Evolutionary conservation across 2,113 vertebrate species (phyloP).

Genomic region (Grantiella picta): DNA sequence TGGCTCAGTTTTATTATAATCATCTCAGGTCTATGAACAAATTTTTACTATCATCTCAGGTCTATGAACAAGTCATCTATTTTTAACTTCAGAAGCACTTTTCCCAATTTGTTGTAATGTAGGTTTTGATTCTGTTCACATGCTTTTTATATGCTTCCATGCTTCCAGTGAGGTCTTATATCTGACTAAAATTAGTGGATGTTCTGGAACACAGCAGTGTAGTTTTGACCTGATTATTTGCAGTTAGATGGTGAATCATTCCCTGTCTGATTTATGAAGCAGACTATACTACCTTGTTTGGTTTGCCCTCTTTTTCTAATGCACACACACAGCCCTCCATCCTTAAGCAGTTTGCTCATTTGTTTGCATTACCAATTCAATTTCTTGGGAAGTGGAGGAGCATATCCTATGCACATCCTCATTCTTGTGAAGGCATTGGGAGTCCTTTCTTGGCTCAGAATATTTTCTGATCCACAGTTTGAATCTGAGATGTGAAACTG

Average conservation of each 20-base stretch:
- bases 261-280: neutral
- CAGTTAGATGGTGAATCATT: neutral
- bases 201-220: neutral
- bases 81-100: slow-evolving; percentile 14
- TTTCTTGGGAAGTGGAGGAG: neutral
- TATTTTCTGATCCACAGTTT: neutral
- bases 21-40: neutral
- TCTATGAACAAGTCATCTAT: neutral
- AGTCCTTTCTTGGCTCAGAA: neutral
- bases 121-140: neutral
- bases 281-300: neutral
- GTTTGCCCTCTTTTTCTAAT: neutral
- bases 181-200: neutral
- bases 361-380: neutral
- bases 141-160: neutral
- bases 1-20: neutral
- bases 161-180: neutral
- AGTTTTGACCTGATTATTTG: neutral
- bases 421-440: neutral
- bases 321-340: no score
- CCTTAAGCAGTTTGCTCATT: neutral
- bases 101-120: neutral
- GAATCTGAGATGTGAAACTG: neutral
- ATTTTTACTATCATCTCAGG: no score
- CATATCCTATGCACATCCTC: neutral